Conservation (phyloP, 30 jellyfish, hydroid and myxozoan species). For the Hydractinia symbiolongicarpus region DNA sequence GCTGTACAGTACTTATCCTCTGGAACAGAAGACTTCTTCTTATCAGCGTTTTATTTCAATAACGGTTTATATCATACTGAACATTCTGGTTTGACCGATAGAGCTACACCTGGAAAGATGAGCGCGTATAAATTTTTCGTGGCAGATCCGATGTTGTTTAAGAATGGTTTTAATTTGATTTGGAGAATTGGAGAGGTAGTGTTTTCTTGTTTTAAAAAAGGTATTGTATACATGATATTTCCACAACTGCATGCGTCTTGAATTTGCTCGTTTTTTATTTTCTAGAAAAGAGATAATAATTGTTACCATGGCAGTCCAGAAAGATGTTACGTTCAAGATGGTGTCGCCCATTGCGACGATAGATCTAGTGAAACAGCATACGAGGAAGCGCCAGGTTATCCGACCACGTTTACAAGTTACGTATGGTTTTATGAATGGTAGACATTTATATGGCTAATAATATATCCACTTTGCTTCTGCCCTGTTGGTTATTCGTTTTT, state of each 20-base stretch:
- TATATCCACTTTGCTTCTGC: too few species aligned
- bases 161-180: slow-evolving; percentile 33
- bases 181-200: slow-evolving; percentile 72
- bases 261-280: too few species aligned
- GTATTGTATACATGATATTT: too few species aligned
- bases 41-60: slow-evolving; percentile 65
- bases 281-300: background rate
- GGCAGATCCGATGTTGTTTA: slow-evolving; percentile 62
- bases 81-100: slow-evolving; percentile 64
- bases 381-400: background rate
- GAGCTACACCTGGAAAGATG: slow-evolving; percentile 56
- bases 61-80: slow-evolving; percentile 66
- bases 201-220: background rate
- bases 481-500: too few species aligned
- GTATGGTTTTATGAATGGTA: slow-evolving; percentile 82
- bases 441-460: background rate
- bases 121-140: slow-evolving; percentile 74
- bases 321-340: background rate
- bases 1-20: slow-evolving; percentile 59
- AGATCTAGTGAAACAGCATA: too few species aligned
- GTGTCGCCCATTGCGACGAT: background rate
- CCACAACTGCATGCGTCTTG: too few species aligned
- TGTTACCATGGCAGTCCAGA: slow-evolving; percentile 14
- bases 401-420: slow-evolving; percentile 56
- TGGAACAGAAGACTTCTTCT: slow-evolving; percentile 77